Conservation (phyloP, 1,140 invertebrate species). For the Drosophila auraria region DNA sequence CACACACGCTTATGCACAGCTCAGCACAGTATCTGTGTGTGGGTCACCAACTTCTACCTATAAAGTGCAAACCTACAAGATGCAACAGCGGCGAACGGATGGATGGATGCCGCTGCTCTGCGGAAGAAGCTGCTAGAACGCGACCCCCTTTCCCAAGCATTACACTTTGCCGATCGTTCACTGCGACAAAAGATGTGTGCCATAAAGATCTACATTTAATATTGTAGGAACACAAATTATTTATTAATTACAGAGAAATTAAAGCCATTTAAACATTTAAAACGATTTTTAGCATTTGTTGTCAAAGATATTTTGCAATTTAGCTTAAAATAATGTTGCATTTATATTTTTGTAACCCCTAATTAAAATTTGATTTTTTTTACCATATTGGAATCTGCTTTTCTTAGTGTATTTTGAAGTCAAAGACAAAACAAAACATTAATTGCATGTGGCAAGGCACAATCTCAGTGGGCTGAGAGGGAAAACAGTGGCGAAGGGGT, state of each 20-base stretch:
- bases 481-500: not conserved
- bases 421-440: constrained; percentile 64
- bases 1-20: constrained; percentile 11
- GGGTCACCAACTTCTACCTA: constrained; percentile 48
- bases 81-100: constrained; percentile 37
- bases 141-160: constrained; percentile 23
- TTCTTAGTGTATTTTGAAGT: constrained; percentile 26
- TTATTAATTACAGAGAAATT: too few species aligned
- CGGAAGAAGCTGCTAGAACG: constrained; percentile 49
- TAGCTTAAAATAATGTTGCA: too few species aligned
- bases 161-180: constrained; percentile 10
- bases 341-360: too few species aligned
- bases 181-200: not conserved
- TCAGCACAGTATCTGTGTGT: constrained; percentile 18
- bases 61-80: constrained; percentile 40
- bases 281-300: too few species aligned
- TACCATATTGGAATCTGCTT: not conserved
- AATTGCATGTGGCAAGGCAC: constrained; percentile 58
- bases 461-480: constrained; percentile 21
- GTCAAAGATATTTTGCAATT: too few species aligned
- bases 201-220: too few species aligned
- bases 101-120: constrained; percentile 44
- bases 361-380: too few species aligned
- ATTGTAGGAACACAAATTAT: too few species aligned
- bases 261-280: too few species aligned